Conservation (phyloP, 2,888 invertebrate species). For the Xylophagus ater region DNA sequence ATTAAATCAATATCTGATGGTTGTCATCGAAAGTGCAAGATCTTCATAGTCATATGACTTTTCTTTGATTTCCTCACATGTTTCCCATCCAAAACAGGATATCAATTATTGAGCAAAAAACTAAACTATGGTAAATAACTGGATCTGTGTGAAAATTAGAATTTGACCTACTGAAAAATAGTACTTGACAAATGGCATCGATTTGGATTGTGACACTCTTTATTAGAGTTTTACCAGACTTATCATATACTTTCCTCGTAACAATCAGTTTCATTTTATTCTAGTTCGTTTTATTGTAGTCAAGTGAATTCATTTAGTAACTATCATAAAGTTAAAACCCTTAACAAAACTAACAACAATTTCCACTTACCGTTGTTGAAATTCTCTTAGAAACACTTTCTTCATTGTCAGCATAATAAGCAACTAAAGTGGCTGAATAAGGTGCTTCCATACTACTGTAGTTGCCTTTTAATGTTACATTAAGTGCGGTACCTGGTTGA, state of each 20-base stretch:
- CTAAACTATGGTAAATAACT: too few species aligned
- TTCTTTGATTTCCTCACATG: too few species aligned
- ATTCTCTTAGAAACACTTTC: conserved; percentile 34
- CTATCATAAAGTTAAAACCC: not conserved
- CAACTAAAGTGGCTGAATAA: conserved; percentile 59
- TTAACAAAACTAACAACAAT: not conserved
- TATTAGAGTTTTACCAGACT: not conserved
- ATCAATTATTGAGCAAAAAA: too few species aligned
- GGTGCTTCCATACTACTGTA: conserved; percentile 62
- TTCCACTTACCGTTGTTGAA: conserved; percentile 29
- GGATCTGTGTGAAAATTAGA: too few species aligned
- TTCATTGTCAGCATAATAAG: conserved; percentile 39
- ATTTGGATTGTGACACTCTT: not conserved
- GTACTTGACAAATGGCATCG: too few species aligned
- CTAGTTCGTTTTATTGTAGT: not conserved
- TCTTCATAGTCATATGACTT: too few species aligned
- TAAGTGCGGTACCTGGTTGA: conserved; percentile 68
- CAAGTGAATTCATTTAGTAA: not conserved
- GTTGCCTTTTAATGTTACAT: conserved; percentile 66
- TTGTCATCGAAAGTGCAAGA: too few species aligned
- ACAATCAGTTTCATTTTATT: not conserved
- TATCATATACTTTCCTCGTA: not conserved
- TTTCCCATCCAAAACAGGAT: too few species aligned
- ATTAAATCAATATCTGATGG: too few species aligned
- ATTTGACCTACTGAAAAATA: too few species aligned